Evolutionary conservation across 1,140 invertebrate species (phyloP), one percentile per base, ranked within the genome.

Genomic region (Drosophila bipectinata): DNA sequence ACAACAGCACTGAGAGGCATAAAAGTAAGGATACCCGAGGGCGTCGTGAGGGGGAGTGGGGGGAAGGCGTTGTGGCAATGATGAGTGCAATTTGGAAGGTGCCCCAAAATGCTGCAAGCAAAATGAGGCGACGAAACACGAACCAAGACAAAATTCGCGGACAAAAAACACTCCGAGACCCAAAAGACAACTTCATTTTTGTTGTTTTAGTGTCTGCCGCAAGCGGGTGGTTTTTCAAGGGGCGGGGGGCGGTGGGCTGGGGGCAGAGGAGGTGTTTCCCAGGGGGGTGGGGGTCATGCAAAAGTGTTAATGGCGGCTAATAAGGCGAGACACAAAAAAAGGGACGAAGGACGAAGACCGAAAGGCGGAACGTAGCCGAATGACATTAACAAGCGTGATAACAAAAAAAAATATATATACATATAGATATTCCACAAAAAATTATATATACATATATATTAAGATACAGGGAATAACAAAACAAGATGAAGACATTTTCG

Each of bases 301-400:
- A 79, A 83, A 83, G 79, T 83, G 79, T 83, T 83, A 83, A 83
- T 83, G 79, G 80, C 72, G 66, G 79, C 79, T 83, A 83, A 83
- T 83, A 83, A 83, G 79, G 80, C 79, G 72, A 55, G 67, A 72
- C 66, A 28, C 63, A 44, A 67, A 83, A 79, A 62, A 80, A 49
- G 44, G 62, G 41, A 56, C 51, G 53, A 58, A 55, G 41, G 48
- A 56, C 62, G 30, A 44, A 44, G 39, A 44, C 39, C 44, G 18
- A 34, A 49, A 26, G 51, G 58, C 71, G 32, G 64, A 56, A 56
- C 49, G 64, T 51, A 62, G 44, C 30, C 57, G 45, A 83, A 83
- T 83, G 75, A 75, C 79, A 83, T 83, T 83, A 83, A 83, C 79
- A 83, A 83, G 79, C 79, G 79, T 83, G 79, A 83, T 78, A 83